phyloP scores from a whole-genome alignment of 2,797 vertebrate species.

The Buceros bicornis region DNA sequence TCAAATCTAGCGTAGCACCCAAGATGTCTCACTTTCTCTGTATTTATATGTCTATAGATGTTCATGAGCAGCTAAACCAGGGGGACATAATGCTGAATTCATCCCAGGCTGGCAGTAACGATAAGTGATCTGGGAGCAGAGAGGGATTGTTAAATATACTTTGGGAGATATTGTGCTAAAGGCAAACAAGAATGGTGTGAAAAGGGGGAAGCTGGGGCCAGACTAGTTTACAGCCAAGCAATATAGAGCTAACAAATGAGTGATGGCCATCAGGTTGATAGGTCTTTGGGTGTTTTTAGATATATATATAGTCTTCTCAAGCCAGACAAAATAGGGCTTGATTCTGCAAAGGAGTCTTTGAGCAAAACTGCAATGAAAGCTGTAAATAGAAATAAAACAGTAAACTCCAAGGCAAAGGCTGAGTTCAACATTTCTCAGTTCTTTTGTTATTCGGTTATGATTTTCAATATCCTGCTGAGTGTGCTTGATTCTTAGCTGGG shows the following conservation, averaged over 20 bases:
- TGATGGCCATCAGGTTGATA: not conserved
- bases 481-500: not conserved
- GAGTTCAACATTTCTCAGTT: not conserved
- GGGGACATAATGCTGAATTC: not conserved
- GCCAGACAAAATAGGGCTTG: not conserved
- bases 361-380: not conserved
- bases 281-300: not conserved
- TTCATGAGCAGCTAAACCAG: not conserved
- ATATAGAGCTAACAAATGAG: not conserved
- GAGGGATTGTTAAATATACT: not conserved
- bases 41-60: not conserved
- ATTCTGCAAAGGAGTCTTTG: not conserved
- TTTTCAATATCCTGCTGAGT: not conserved
- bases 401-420: not conserved
- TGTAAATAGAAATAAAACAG: not conserved
- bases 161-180: not conserved
- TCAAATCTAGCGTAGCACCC: not conserved
- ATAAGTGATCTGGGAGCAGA: not conserved
- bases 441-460: not conserved
- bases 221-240: not conserved
- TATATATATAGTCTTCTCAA: not conserved
- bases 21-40: not conserved
- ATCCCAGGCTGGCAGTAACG: not conserved
- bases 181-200: not conserved
- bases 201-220: not conserved